Percentiles rank a stretch among this genome's conserved stretches.
Conservation (phyloP, 2,797 vertebrate genomes). For the Enteromius anoplus region DNA sequence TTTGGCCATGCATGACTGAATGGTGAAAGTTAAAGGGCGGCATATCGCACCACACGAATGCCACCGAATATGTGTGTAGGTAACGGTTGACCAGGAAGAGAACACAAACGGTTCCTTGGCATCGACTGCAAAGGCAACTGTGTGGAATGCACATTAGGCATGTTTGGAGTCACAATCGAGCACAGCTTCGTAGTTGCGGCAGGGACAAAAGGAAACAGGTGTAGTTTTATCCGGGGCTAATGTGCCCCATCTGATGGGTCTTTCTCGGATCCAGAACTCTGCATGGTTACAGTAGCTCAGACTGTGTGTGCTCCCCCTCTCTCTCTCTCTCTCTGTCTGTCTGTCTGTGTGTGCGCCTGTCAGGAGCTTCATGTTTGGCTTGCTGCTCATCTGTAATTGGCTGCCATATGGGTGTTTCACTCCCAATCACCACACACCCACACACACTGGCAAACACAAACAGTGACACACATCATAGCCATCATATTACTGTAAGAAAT, state of each 20-base stretch:
- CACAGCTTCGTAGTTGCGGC: slow-evolving; percentile 11
- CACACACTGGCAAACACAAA: slow-evolving; percentile 31
- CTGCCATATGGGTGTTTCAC: slow-evolving; percentile 52
- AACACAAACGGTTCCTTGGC: slow-evolving; percentile 32
- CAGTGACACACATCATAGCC: slow-evolving; percentile 40
- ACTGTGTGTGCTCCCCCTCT: slow-evolving; percentile 28
- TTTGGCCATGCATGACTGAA: slow-evolving; percentile 70
- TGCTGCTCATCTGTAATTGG: slow-evolving; percentile 56
- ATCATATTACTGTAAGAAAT: slow-evolving; percentile 49
- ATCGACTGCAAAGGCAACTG: slow-evolving; percentile 30
- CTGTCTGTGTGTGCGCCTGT: slow-evolving; percentile 43
- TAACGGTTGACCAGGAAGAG: slow-evolving; percentile 10
- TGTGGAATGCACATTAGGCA: slow-evolving; percentile 41
- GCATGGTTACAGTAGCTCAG: slow-evolving; percentile 55
- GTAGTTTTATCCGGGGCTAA: slow-evolving; percentile 50
- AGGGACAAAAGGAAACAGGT: slow-evolving; percentile 44
- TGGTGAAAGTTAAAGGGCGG: slow-evolving; percentile 54
- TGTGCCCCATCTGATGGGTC: slow-evolving; percentile 41
- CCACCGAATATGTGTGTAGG: slow-evolving; percentile 16
- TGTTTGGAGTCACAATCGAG: slow-evolving; percentile 39
- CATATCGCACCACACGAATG: slow-evolving; percentile 31
- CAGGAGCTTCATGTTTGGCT: slow-evolving; percentile 55
- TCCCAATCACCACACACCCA: slow-evolving; percentile 31
- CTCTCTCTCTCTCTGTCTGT: slow-evolving; percentile 11
- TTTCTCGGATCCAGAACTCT: slow-evolving; percentile 51